Evolutionary conservation across 2,113 vertebrate species (phyloP), one percentile per base, ranked within the genome.

Genomic region (Corvus cornix): DNA sequence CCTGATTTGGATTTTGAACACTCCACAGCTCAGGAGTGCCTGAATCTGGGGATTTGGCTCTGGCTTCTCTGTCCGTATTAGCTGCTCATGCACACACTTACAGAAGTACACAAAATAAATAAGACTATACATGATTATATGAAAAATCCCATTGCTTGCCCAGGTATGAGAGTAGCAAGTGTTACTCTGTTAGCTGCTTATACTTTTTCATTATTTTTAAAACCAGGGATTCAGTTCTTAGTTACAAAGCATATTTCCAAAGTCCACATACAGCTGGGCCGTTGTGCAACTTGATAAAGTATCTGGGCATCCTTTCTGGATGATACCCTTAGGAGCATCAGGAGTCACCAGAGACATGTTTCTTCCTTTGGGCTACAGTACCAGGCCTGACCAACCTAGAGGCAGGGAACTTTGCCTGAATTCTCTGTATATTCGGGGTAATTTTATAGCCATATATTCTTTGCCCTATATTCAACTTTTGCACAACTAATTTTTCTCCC

Each of bases 31-130:
- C 64, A 48, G 51, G 51, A 93, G 79, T 49, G 51, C 62, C 59
- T 76, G 72, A 85, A 31, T 69, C 82, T 59, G 79, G 73, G 92
- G 87, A 83, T 94, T 91, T 95, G 72, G 26, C 55, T 70, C 46
- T 39, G 79, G 43, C 55, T 55, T 84, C 26, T 49, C 66, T 90
- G 20, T 27, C 73, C 33, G 20, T 12, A n/a, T 68, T 30, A 84
- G 76, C 76, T 67, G 10, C 63, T 59, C 60, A 11, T 1, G 16
- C 35, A 62, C 75, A 53, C 23, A 3, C 75, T 39, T 7, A 26
- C 0, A 6, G 19, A 79, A 72, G 12, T 2, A 37, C n/a, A n/a
- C 22, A 27, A 75, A 75, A 68, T 41, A 59, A 64, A 23, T 53
- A 64, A 69, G 28, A 30, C 37, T 17, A 3, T 9, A 28, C 6